A percentile compares a stretch with the other conserved stretches of the same genome.
phyloP scores from a whole-genome alignment of 2,113 vertebrate genomes.

The Orcinus orca region DNA sequence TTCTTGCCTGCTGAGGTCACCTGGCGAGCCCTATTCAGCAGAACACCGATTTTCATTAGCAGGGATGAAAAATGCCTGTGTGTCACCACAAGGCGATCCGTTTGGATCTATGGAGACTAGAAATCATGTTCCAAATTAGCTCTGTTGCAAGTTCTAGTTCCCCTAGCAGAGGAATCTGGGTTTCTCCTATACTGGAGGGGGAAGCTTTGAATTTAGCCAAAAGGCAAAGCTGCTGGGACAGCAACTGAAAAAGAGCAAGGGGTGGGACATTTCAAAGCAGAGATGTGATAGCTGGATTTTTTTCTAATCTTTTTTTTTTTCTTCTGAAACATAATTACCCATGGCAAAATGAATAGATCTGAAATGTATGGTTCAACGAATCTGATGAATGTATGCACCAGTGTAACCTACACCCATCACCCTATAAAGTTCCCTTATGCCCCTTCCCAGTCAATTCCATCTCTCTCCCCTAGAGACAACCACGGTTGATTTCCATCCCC shows the following conservation, averaged over 20 bases:
- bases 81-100: background rate
- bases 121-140: background rate
- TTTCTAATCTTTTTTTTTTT: background rate
- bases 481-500: background rate
- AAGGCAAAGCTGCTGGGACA: background rate
- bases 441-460: background rate
- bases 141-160: background rate
- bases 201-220: background rate
- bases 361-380: background rate
- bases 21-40: background rate
- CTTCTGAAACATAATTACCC: background rate
- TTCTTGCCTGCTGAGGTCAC: background rate
- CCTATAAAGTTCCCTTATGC: background rate
- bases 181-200: background rate
- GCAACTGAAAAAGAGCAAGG: background rate
- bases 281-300: background rate
- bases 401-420: background rate
- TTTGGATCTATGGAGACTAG: background rate
- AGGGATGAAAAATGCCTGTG: background rate
- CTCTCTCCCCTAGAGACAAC: background rate
- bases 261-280: background rate
- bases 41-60: slow-evolving; percentile 30
- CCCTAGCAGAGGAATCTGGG: background rate
- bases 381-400: background rate
- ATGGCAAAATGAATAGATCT: slow-evolving; percentile 8